Evolutionary conservation across 2,888 invertebrate genomes (phyloP).

Genomic region (Dasypolia templi): DNA sequence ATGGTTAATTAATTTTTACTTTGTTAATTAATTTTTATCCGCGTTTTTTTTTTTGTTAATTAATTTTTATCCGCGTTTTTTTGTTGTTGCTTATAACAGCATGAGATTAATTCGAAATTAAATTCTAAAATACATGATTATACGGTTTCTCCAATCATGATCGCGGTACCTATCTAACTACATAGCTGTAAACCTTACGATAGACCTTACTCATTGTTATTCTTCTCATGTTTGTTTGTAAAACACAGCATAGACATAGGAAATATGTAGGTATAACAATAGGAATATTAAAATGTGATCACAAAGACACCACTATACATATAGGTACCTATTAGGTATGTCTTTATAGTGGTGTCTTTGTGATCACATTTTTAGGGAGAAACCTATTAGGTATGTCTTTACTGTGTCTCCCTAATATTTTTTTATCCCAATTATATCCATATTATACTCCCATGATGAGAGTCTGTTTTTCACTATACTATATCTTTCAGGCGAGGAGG

Average conservation of each 20-base stretch:
- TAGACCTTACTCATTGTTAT: conserved; percentile 15
- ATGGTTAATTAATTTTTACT: conserved; percentile 35
- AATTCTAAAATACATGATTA: neutral
- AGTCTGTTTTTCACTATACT: neutral
- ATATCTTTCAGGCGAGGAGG: conserved; percentile 84
- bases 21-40: too few species aligned
- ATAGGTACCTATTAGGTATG: neutral
- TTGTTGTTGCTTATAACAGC: neutral
- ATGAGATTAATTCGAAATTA: neutral
- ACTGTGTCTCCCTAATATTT: too few species aligned
- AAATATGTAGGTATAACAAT: conserved; percentile 19
- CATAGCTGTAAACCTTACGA: neutral
- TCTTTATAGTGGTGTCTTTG: too few species aligned
- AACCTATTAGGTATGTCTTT: neutral
- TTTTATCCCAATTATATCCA: too few species aligned
- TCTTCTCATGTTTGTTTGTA: conserved; percentile 9
- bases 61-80: conserved; percentile 16
- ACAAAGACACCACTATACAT: neutral
- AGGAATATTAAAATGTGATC: neutral
- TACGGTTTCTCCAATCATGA: neutral
- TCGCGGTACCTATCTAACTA: neutral
- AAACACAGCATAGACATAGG: conserved; percentile 9
- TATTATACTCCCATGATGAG: neutral
- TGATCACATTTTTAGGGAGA: too few species aligned
- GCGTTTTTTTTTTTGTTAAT: conserved; percentile 38